Base-by-base conservation (phyloP, 2,113 vertebrate species). In the Pluvianellus socialis region DNA sequence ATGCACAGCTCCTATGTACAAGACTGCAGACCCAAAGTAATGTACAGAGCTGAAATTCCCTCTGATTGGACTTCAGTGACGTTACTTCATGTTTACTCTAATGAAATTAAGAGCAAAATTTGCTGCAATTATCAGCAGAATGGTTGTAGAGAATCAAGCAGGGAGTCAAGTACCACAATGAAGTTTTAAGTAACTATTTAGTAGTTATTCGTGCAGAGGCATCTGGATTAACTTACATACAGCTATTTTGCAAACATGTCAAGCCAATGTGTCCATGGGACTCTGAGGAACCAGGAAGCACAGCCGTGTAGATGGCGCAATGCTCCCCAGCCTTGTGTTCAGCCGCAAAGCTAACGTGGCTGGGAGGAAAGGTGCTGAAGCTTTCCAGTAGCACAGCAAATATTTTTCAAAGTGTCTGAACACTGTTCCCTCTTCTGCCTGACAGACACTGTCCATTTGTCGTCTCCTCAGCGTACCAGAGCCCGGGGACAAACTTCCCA, bases 251-350 rank as follows among this genome's bases (percentile, higher is more conserved):
- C 40, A 86, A 74, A 44, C 44, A n/a, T 2, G 8, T 33, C 32
- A 38, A 68, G 50, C n/a, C 10, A 61, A 27, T 6, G 4, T 4
- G 27, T 63, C 35, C 12, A 9, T 2, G 18, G 81, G 24, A 40
- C 55, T 35, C 66, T 55, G 45, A 23, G 53, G 68, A 38, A 40
- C 4, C 32, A 7, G 42, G 71, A 55, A 27, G 45, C 62, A 44
- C 40, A 38, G 33, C 24, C 3, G 1, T 0, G 9, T 12, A 30
- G 33, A 18, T 2, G 20, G 30, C 0, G 0, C 21, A 10, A 18
- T 3, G 15, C 40, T 83, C 35, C 50, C 58, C 0, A 0, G 58
- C 47, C 53, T 50, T 2, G 23, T 15, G 59, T 9, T 55, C 77
- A 61, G 21, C 6, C 2, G 13, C 21, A 30, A 59, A 27, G 27